Conservation (phyloP, 2,797 vertebrate species). For the Percopsis omiscomaycus region DNA sequence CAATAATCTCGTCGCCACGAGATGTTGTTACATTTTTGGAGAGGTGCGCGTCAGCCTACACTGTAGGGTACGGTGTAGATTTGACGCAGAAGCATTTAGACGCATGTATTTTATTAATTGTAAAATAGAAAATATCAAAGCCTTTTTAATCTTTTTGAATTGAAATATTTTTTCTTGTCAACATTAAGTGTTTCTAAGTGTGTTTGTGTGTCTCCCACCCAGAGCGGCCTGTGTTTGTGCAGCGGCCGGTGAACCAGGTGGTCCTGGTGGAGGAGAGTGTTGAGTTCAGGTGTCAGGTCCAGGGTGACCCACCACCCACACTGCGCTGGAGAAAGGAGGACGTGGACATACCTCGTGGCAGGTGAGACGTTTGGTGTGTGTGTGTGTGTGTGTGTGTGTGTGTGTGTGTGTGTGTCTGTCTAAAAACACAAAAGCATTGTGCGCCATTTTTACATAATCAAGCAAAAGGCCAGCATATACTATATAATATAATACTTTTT, state of each 20-base stretch:
- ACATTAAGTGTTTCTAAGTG: slow-evolving; percentile 2
- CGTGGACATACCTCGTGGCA: slow-evolving; percentile 86
- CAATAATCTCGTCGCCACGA: too few species aligned
- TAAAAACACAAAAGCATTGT: neutral
- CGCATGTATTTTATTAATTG: too few species aligned
- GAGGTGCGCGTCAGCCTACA: too few species aligned
- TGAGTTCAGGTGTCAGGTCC: slow-evolving; percentile 95
- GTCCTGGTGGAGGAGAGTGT: slow-evolving; percentile 91
- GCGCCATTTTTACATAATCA: too few species aligned
- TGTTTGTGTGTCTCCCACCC: slow-evolving; percentile 47
- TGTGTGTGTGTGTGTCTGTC: slow-evolving; percentile 2
- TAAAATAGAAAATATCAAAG: too few species aligned
- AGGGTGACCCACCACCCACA: slow-evolving; percentile 89
- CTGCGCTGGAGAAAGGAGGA: slow-evolving; percentile 96
- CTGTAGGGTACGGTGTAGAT: too few species aligned
- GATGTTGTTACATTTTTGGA: too few species aligned
- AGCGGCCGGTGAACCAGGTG: slow-evolving; percentile 94
- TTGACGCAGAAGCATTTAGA: too few species aligned
- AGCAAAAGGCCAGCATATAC: too few species aligned
- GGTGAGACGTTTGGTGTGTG: slow-evolving; percentile 75
- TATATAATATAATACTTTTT: too few species aligned
- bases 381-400: slow-evolving; percentile 9
- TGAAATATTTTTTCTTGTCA: too few species aligned
- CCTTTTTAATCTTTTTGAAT: too few species aligned
- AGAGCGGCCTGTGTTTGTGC: slow-evolving; percentile 93